A percentile compares a stretch with the other conserved stretches of the same genome.
phyloP scores from a whole-genome alignment of 1,140 invertebrate genomes.

The Drosophila elegans region DNA sequence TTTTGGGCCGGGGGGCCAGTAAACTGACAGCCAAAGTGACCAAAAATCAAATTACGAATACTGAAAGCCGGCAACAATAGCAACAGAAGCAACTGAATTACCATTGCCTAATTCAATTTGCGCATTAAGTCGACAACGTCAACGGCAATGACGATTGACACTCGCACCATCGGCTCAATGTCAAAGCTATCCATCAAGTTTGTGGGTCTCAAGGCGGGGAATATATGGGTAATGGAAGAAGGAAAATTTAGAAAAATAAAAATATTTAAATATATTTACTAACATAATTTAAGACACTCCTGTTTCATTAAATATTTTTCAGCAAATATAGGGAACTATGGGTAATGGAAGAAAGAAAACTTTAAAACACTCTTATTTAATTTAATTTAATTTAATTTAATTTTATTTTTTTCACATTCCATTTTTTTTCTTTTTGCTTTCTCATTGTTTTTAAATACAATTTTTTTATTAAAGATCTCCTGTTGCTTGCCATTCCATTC shows the following conservation, averaged over 20 bases:
- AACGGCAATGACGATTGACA: constrained; percentile 53
- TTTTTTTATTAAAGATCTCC: background rate
- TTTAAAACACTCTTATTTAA: no score
- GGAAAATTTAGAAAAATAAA: background rate
- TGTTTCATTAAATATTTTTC: no score
- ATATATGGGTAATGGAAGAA: background rate
- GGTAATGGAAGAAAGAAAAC: background rate
- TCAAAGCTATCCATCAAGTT: constrained; percentile 51
- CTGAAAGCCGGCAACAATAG: constrained; percentile 3
- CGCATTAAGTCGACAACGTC: constrained; percentile 47
- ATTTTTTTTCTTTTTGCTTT: no score
- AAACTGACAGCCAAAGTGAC: constrained; percentile 46
- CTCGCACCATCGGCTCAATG: constrained; percentile 55
- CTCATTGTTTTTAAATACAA: no score
- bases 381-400: no score
- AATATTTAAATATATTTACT: no score
- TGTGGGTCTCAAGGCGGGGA: background rate
- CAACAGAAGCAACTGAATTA: constrained; percentile 32
- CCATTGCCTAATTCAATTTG: constrained; percentile 72
- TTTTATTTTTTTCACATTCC: no score
- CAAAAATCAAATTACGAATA: constrained; percentile 62
- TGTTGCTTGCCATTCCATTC: background rate
- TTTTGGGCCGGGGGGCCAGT: constrained; percentile 2
- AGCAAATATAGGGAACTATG: background rate
- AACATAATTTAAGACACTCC: no score